phyloP scores from a whole-genome alignment of 2,113 vertebrate genomes.

The Gavialis gangeticus region DNA sequence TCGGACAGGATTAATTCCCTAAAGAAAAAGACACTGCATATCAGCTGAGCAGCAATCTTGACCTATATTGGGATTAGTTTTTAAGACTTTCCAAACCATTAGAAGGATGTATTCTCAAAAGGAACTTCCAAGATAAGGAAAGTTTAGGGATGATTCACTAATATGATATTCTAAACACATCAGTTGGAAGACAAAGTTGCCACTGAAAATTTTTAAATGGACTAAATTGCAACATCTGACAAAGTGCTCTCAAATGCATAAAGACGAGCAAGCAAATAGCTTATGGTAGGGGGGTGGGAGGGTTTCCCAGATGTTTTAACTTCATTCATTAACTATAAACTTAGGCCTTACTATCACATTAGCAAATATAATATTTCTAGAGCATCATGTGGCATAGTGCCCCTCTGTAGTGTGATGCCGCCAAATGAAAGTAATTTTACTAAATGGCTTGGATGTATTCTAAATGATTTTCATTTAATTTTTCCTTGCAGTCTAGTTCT shows the following conservation, averaged over 20 bases:
- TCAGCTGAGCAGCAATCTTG: neutral
- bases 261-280: neutral
- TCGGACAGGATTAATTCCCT: neutral
- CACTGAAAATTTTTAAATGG: neutral
- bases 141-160: too few species aligned
- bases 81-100: neutral
- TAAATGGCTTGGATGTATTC: too few species aligned
- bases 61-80: fast-evolving
- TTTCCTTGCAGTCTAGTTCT: too few species aligned
- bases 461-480: too few species aligned
- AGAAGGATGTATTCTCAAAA: neutral
- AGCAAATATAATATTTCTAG: neutral
- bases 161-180: too few species aligned
- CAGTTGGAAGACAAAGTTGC: neutral
- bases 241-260: neutral
- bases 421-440: neutral
- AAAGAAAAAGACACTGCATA: neutral
- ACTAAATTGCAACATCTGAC: neutral
- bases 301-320: neutral
- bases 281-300: neutral
- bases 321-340: neutral
- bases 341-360: neutral
- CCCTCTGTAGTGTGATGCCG: neutral
- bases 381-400: too few species aligned
- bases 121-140: neutral